These are phyloP conservation scores for Glyphotaelius pellucidus DNA, from an alignment of 2,888 invertebrate genomes.

Conservation along the genomic window DNA sequence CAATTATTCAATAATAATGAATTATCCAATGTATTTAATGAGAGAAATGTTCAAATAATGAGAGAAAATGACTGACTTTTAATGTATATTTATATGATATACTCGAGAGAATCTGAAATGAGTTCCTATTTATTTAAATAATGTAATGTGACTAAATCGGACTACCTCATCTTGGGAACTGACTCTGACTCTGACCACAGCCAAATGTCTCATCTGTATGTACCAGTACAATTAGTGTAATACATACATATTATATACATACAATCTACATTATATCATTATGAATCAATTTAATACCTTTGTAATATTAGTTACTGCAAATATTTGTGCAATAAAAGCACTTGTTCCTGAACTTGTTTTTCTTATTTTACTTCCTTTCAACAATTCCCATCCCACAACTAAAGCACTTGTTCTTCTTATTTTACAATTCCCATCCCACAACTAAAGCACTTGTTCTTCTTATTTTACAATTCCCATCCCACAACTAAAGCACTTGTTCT, in stretches of 20 bases:
- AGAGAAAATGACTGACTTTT: slow-evolving; percentile 55
- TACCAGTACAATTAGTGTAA: slow-evolving; percentile 38
- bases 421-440: not conserved
- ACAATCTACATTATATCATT: slow-evolving; percentile 22
- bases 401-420: not conserved
- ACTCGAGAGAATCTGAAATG: slow-evolving; percentile 42
- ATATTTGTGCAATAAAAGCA: slow-evolving; percentile 67
- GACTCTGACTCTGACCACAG: not conserved
- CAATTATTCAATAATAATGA: slow-evolving; percentile 58
- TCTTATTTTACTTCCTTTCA: slow-evolving; percentile 43
- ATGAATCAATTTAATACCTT: slow-evolving; percentile 45
- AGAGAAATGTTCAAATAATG: slow-evolving; percentile 54
- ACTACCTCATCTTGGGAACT: slow-evolving; percentile 52
- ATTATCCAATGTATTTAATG: slow-evolving; percentile 51
- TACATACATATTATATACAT: not conserved
- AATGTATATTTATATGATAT: slow-evolving; percentile 43
- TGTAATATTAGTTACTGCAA: slow-evolving; percentile 62
- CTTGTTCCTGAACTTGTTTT: slow-evolving; percentile 62
- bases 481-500: too few species aligned
- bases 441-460: not conserved
- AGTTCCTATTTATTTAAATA: slow-evolving; percentile 65
- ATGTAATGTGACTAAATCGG: slow-evolving; percentile 45
- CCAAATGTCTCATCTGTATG: slow-evolving; percentile 43
- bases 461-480: not conserved
- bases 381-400: not conserved